A percentile compares a stretch with the other conserved stretches of the same genome.
phyloP scores from a whole-genome alignment of 2,797 vertebrate genomes.

The Anomalospiza imberbis region DNA sequence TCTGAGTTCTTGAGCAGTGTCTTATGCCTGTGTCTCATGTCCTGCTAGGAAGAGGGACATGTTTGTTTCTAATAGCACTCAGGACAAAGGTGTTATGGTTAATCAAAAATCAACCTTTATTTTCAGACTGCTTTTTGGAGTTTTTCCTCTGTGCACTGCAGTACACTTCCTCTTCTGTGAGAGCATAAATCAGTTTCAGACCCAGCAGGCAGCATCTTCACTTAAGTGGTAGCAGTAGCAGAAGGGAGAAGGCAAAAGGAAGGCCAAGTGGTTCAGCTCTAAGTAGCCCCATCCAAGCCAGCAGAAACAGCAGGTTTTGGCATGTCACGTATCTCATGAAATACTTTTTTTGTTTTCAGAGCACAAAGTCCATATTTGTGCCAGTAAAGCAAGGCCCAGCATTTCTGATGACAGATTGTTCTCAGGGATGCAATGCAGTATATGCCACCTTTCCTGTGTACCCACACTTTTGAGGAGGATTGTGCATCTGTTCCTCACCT shows the following conservation, averaged over 20 bases:
- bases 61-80: neutral
- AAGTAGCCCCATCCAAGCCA: neutral
- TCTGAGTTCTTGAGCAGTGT: neutral
- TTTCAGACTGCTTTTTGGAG: neutral
- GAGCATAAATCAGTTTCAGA: neutral
- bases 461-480: neutral
- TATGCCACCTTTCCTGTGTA: rapidly evolving
- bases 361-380: neutral
- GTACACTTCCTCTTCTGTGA: neutral
- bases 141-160: neutral
- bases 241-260: neutral
- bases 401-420: neutral
- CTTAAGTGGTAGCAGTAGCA: neutral
- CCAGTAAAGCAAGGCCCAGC: neutral
- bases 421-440: rapidly evolving
- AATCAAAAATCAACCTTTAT: neutral
- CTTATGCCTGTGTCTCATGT: neutral
- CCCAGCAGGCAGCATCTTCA: neutral
- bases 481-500: neutral
- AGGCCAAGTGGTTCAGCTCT: neutral
- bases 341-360: neutral
- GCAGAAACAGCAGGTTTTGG: neutral
- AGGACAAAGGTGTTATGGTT: neutral
- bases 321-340: neutral
- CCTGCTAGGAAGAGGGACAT: neutral